A percentile compares a stretch with the other conserved stretches of the same genome.
Evolutionary conservation across 2,113 vertebrate genomes (phyloP).

Genomic region (Tychaedon coryphoeus): DNA sequence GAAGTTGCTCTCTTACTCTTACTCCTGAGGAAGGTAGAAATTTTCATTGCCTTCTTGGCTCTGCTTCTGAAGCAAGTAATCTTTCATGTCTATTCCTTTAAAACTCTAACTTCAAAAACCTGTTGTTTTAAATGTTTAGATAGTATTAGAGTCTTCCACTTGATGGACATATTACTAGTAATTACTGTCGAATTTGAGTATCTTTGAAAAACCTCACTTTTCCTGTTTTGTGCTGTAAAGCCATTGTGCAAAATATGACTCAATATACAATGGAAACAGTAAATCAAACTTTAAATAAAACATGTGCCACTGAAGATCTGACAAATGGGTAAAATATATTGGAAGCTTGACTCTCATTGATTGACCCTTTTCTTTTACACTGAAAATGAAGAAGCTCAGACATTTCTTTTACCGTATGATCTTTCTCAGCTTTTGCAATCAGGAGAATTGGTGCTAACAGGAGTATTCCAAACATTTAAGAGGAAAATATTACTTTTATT

Average conservation of each 20-base stretch:
- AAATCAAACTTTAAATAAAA: slow-evolving; percentile 18
- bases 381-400: not conserved
- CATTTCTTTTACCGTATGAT: not conserved
- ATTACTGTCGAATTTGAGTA: not conserved
- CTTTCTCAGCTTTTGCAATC: not conserved
- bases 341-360: not conserved
- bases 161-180: not conserved
- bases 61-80: not conserved
- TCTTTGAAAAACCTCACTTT: not conserved
- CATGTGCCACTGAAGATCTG: not conserved
- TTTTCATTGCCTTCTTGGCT: not conserved
- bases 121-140: not conserved
- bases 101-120: not conserved
- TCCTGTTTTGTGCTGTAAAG: not conserved
- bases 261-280: not conserved
- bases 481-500: not conserved
- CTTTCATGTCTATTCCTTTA: not conserved
- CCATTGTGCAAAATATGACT: accelerated
- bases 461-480: not conserved
- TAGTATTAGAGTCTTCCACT: not conserved
- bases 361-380: not conserved
- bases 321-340: not conserved
- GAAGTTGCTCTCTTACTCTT: not conserved
- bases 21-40: not conserved
- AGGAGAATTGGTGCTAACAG: not conserved